phyloP scores from a whole-genome alignment of 2,888 invertebrate species.

The Acheta domesticus region DNA sequence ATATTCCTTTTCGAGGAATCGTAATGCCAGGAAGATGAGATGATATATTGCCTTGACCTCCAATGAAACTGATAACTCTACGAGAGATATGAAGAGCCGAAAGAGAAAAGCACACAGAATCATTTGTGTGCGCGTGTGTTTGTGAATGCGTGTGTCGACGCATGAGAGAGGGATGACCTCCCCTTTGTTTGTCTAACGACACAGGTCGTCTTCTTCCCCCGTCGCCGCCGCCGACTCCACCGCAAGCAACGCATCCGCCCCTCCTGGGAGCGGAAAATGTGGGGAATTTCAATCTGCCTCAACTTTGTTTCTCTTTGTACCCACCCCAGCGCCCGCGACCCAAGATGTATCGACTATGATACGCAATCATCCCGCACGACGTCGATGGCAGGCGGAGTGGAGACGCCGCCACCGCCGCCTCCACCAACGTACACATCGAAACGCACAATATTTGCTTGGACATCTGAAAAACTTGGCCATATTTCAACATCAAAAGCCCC shows the following conservation, averaged over 20 bases:
- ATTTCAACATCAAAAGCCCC: neutral
- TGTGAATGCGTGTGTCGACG: neutral
- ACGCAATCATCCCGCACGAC: neutral
- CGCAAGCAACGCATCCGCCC: neutral
- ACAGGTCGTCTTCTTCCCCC: neutral
- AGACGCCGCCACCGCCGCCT: neutral
- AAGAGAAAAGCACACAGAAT: no score
- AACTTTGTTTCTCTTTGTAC: neutral
- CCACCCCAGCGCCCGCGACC: neutral
- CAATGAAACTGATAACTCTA: no score
- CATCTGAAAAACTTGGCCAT: neutral
- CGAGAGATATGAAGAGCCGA: no score
- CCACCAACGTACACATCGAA: neutral
- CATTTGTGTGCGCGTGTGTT: no score
- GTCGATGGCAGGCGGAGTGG: neutral
- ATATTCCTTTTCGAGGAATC: no score
- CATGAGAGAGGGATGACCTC: neutral
- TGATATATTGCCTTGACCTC: no score
- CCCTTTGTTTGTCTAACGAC: neutral
- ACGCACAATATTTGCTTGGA: slow-evolving; percentile 18
- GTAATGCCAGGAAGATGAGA: no score
- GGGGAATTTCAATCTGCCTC: slow-evolving; percentile 3
- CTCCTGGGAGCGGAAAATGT: neutral
- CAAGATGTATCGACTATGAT: slow-evolving; percentile 7
- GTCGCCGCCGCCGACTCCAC: neutral